Conservation (phyloP, 92 coral and sea anemone genomes). For the Nematostella vectensis region DNA sequence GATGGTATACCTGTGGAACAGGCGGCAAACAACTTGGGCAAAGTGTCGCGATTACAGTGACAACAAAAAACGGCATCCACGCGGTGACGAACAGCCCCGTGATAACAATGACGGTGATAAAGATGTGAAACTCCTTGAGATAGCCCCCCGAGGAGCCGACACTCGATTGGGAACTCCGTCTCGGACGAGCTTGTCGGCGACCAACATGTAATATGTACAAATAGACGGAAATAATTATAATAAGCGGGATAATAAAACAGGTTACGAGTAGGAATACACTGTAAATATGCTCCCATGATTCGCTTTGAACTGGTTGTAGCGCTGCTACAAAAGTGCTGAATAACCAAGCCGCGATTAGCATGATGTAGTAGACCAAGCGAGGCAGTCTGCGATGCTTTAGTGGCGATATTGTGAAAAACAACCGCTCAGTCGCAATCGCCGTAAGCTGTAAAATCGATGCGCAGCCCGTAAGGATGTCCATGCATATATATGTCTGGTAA, state of each 20-base stretch:
- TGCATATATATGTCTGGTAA: constrained; percentile 45
- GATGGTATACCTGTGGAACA: constrained; percentile 22
- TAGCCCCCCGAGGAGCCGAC: constrained; percentile 50
- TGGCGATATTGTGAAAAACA: constrained; percentile 64
- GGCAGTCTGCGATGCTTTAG: constrained; percentile 60
- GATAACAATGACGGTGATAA: constrained; percentile 54
- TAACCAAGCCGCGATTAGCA: constrained; percentile 52
- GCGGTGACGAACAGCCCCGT: constrained; percentile 66
- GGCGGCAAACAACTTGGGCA: constrained; percentile 30
- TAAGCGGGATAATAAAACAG: constrained; percentile 58
- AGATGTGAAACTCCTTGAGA: constrained; percentile 58
- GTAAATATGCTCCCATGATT: constrained; percentile 36
- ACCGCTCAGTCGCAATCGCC: constrained; percentile 78
- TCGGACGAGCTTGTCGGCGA: constrained; percentile 40
- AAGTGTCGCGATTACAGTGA: constrained; percentile 44
- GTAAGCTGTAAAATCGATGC: constrained; percentile 91
- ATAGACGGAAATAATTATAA: constrained; percentile 53
- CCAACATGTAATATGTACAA: constrained; percentile 52
- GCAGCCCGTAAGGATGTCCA: constrained; percentile 78
- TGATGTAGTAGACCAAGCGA: constrained; percentile 37
- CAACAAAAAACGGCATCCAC: constrained; percentile 78
- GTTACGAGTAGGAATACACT: constrained; percentile 31
- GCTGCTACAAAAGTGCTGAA: constrained; percentile 46
- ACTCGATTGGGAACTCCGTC: constrained; percentile 21
- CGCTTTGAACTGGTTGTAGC: constrained; percentile 28